Evolutionary conservation across 1,140 invertebrate genomes (phyloP), one percentile per base, ranked within the genome.

Genomic region (Drosophila trapezifrons): DNA sequence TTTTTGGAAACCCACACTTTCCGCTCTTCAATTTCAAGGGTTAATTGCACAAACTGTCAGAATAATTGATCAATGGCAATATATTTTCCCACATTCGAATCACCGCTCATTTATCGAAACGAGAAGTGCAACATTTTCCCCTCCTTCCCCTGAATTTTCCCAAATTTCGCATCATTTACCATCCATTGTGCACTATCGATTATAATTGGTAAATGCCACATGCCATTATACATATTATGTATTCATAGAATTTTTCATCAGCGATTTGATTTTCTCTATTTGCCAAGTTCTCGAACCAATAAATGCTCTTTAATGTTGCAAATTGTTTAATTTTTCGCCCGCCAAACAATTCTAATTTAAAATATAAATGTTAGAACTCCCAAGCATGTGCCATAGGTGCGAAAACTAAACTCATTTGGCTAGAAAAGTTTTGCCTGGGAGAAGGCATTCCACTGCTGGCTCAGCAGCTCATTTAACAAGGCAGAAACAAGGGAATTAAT

Each of bases 391-490:
- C 32, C 32, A 13, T 35, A 35, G 10, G 29, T 29, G 15, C 20
- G 2, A 54, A 54, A 64, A 64, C 52, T 56, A 25, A 56, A 45
- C 35, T 51, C 22, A 62, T 62, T 52, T 18, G 17, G 22, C 20
- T 27, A 7, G 27, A 9, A 22, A 45, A 42, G 38, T 20, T 55
- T 55, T 6, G 3, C 70, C 70, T 8, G 27, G 8, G 8, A 8
- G 27, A 8, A 2, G 1, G 42, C 27, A 57, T 58, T 75, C 54
- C 73, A 65, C 22, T 22, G 12, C 10, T 32, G 29, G 47, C 25
- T 49, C 9, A 29, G 20, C 46, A 29, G 71, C 56, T 49, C 72
- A 73, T 51, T 64, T 63, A 73, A 75, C 69, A 72, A 20, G 57
- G 42, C 35, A 12, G 17, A 63, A 51, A 60, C 46, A 58, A 70